A percentile compares a stretch with the other conserved stretches of the same genome.
These are phyloP conservation scores for Leptothorax acervorum DNA, from an alignment of 2,888 invertebrate genomes.

Conservation along the genomic window DNA sequence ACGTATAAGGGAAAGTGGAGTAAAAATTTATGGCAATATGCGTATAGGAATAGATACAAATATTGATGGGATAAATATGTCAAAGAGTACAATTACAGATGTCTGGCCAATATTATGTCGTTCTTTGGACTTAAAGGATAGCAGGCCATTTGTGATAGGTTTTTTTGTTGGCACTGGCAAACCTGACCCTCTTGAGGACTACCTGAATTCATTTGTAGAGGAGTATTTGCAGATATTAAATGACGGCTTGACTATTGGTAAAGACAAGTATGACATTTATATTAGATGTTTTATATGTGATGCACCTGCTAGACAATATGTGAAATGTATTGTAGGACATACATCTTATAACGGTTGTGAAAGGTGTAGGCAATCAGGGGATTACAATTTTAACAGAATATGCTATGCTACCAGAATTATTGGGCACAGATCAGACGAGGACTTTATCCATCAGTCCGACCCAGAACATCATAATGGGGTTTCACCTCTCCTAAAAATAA, in stretches of 20 bases:
- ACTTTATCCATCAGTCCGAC: background rate
- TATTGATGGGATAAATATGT: background rate
- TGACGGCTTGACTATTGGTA: too few relatives aligned
- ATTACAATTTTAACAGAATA: background rate
- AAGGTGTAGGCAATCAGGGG: background rate
- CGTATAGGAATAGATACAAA: background rate
- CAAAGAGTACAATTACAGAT: slow-evolving; percentile 1
- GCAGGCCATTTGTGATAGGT: background rate
- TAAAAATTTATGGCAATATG: background rate
- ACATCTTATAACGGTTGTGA: background rate
- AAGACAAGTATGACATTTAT: too few relatives aligned
- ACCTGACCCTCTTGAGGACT: slow-evolving; percentile 5
- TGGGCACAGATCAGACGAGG: background rate
- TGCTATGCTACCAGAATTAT: background rate
- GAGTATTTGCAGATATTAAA: background rate
- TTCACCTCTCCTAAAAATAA: background rate
- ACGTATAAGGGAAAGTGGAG: background rate
- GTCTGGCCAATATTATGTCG: background rate
- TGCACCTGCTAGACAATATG: background rate
- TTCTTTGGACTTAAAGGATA: background rate
- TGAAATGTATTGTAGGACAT: background rate
- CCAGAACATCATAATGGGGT: background rate
- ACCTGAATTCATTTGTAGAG: background rate
- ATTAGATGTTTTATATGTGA: background rate
- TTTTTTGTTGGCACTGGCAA: background rate